Evolutionary conservation across 2,888 invertebrate genomes (phyloP), one percentile per base, ranked within the genome.

Genomic region (Germaria angustata): DNA sequence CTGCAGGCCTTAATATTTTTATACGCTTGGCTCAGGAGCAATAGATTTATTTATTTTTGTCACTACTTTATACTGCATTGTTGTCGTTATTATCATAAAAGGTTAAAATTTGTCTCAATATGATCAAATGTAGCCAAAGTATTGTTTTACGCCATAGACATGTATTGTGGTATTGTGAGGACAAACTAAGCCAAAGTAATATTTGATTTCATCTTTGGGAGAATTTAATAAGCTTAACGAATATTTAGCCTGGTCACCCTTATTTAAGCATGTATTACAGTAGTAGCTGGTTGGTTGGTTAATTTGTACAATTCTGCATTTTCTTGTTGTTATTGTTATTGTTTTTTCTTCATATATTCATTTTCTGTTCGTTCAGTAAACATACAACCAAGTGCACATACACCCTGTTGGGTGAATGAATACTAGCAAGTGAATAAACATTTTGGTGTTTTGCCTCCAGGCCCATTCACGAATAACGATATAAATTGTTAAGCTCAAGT

Each of bases 351-450:
- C 20, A n/a, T 8, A 9, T 68, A 17, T 72, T 46, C n/a, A 34
- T 51, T 17, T 68, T 59, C 51, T 65, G 49, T 69, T 63, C 61
- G 28, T 46, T n/a, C 22, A n/a, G 9, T 17, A n/a, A 28, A 66
- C 22, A 34, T 63, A 36, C 39, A 39, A 17, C n/a, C 8, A 9
- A 41, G 4, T 41, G 41, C 34, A 73, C 69, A 51, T 69, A 77
- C 81, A 81, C 77, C 59, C 61, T 63, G 76, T 57, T 69, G 53
- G 63, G 46, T 61, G 81, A 65, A 59, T 61, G 53, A 57, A 80
- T 75, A 46, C 69, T 39, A 71, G 80, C 82, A 80, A 81, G 79
- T 88, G 88, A 89, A 88, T 87, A 88, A 87, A 88, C 84, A 86
- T 85, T 87, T 82, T 81, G 55, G 49, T 53, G 44, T 65, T 85